Conservation (phyloP, 64 coral and sea anemone species). For the Montipora sp. region DNA sequence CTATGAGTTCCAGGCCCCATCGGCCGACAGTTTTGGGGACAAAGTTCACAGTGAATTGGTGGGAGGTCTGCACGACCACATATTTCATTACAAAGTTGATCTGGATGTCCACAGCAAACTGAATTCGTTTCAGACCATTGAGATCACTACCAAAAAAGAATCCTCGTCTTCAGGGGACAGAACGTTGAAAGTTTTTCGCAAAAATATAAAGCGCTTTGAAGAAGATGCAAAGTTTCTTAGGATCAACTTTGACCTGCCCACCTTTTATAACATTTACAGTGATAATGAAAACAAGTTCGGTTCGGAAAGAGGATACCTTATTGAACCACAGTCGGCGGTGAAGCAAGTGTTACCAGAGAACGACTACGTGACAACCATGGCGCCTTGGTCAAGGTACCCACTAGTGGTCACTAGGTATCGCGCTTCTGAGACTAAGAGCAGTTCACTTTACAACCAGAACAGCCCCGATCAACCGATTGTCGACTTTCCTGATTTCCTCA, state of each 20-base stretch:
- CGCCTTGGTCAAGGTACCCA: constrained; percentile 21
- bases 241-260: constrained; percentile 12
- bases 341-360: constrained; percentile 11
- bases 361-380: constrained; percentile 4
- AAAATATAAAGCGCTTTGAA: background rate
- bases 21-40: background rate
- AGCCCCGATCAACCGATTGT: constrained; percentile 27
- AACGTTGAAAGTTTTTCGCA: background rate
- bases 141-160: background rate
- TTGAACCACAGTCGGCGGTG: background rate
- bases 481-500: constrained; percentile 39
- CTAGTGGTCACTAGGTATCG: constrained; percentile 40
- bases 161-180: no score
- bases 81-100: constrained; percentile 57
- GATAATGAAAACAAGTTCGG: constrained; percentile 7
- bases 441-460: constrained; percentile 70
- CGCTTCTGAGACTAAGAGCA: constrained; percentile 38
- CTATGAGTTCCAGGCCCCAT: background rate
- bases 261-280: constrained; percentile 10
- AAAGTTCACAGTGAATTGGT: constrained; percentile 3
- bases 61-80: constrained; percentile 22
- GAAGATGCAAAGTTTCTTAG: background rate
- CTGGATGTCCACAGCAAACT: background rate
- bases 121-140: constrained; percentile 13
- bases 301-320: constrained; percentile 18